Conservation (phyloP, 2,888 invertebrate species). For the Dexiosoma caninum region DNA sequence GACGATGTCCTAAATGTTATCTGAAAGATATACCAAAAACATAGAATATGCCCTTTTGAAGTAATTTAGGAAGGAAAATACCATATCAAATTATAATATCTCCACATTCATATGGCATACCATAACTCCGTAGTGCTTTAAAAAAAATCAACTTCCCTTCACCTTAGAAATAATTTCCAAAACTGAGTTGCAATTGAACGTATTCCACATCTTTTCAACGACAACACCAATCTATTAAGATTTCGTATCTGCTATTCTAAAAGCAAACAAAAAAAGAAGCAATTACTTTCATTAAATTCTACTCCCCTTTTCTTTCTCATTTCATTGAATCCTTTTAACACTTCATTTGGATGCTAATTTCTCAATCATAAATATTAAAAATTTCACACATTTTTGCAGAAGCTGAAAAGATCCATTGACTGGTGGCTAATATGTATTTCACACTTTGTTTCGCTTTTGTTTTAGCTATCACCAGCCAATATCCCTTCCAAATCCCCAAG, state of each 20-base stretch:
- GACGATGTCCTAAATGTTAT: no score
- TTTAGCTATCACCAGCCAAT: constrained; percentile 17
- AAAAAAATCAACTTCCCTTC: not conserved
- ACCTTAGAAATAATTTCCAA: not conserved
- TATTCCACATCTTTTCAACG: not conserved
- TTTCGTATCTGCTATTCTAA: not conserved
- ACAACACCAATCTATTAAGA: not conserved
- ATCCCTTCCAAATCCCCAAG: constrained; percentile 38
- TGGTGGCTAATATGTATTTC: constrained; percentile 58
- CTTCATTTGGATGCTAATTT: constrained; percentile 7
- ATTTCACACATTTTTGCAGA: constrained; percentile 13
- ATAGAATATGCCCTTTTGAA: no score
- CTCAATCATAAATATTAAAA: not conserved
- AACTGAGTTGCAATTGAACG: not conserved
- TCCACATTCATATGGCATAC: no score
- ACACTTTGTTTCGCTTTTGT: constrained; percentile 33
- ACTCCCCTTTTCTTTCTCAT: not conserved
- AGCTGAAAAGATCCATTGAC: constrained; percentile 49
- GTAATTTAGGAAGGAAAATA: no score
- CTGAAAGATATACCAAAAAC: no score
- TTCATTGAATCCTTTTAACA: not conserved
- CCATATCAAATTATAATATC: no score
- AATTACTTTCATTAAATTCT: not conserved
- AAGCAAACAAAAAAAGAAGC: not conserved
- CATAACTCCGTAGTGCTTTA: no score